Percentiles rank a stretch among this genome's conserved stretches.
Conservation (phyloP, 2,888 invertebrate species). For the Apomyelois bistriatella region DNA sequence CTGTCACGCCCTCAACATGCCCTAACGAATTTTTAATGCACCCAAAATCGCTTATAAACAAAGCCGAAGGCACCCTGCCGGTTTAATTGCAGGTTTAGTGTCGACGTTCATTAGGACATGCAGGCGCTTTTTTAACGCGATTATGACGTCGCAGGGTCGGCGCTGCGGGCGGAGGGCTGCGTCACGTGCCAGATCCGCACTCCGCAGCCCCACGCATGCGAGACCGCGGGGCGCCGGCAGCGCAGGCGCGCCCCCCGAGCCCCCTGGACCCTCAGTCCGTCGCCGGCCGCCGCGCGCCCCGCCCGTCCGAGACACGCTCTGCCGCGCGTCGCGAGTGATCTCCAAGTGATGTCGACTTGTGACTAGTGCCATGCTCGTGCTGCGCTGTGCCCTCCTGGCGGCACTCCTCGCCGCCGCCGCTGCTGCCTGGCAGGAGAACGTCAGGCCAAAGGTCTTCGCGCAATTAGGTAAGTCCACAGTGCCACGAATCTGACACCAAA, state of each 20-base stretch:
- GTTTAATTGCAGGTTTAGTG: slow-evolving; percentile 73
- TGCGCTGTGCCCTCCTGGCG: slow-evolving; percentile 73
- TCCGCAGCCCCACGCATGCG: slow-evolving; percentile 79
- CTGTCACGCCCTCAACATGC: slow-evolving; percentile 56
- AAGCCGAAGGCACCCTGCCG: slow-evolving; percentile 52
- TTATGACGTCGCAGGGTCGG: slow-evolving; percentile 73
- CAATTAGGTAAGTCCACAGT: slow-evolving; percentile 88
- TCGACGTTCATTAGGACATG: slow-evolving; percentile 73
- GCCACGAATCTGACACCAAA: slow-evolving; percentile 34
- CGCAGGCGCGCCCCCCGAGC: slow-evolving; percentile 63
- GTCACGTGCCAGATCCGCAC: slow-evolving; percentile 79
- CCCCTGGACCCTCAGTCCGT: slow-evolving; percentile 69
- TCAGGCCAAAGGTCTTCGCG: slow-evolving; percentile 95
- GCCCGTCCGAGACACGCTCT: slow-evolving; percentile 43
- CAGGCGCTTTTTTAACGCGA: slow-evolving; percentile 75
- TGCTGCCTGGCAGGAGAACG: slow-evolving; percentile 94
- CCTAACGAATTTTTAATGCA: slow-evolving; percentile 65
- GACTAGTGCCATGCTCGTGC: slow-evolving; percentile 78
- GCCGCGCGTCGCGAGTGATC: slow-evolving; percentile 63
- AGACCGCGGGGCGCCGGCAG: slow-evolving; percentile 73
- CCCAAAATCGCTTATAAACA: slow-evolving; percentile 61
- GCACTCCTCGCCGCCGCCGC: slow-evolving; percentile 77
- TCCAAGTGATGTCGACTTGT: slow-evolving; percentile 75
- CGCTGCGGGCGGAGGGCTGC: slow-evolving; percentile 74
- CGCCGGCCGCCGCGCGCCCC: slow-evolving; percentile 77